A percentile compares a stretch with the other conserved stretches of the same genome.
These are phyloP conservation scores for Saccopteryx leptura DNA, from an alignment of 2,113 vertebrate species.

Conservation along the genomic window DNA sequence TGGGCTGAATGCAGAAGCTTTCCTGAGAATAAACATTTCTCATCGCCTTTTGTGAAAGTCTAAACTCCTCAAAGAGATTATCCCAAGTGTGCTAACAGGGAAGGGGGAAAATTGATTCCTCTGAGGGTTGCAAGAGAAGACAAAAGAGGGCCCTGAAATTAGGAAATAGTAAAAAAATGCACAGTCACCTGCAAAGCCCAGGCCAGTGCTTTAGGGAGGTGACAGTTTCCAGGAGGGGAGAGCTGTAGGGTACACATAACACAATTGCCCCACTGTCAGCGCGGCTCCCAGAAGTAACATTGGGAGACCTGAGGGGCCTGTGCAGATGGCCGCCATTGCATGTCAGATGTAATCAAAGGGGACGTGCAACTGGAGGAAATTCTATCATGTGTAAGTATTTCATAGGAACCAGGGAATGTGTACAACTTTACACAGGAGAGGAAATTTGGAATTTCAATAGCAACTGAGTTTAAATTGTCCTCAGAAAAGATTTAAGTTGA, in stretches of 20 bases:
- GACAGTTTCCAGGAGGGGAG: neutral
- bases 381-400: neutral
- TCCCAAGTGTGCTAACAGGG: neutral
- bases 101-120: conserved; percentile 49
- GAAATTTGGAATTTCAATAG: neutral
- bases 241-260: rapidly evolving
- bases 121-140: neutral
- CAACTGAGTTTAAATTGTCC: neutral
- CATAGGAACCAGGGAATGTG: neutral
- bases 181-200: neutral
- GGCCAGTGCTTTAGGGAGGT: neutral
- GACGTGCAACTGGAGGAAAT: neutral
- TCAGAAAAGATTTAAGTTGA: neutral
- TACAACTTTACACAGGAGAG: neutral
- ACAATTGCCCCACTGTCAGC: rapidly evolving
- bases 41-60: conserved; percentile 32
- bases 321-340: rapidly evolving
- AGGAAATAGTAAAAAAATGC: neutral
- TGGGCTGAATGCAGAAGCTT: neutral
- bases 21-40: conserved; percentile 42
- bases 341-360: neutral
- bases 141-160: neutral
- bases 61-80: conserved; percentile 54
- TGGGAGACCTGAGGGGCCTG: too few relatives aligned
- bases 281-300: neutral